Evolutionary conservation across 2,888 invertebrate species (phyloP).

Genomic region (Amorpha juglandis): DNA sequence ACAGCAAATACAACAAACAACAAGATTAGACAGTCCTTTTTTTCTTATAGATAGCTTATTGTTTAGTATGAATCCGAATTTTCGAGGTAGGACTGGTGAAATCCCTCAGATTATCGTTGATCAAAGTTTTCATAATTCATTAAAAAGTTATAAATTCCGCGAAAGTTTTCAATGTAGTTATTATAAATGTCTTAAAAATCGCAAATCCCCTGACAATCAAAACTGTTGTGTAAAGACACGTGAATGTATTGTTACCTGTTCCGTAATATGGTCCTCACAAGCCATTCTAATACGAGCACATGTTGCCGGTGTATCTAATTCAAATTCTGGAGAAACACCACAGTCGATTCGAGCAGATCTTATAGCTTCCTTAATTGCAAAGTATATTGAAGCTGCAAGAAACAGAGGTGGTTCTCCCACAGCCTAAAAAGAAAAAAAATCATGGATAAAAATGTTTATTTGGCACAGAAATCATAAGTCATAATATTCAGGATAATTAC

Average conservation of each 20-base stretch:
- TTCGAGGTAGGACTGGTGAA: too few species aligned
- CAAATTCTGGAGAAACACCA: slow-evolving; percentile 84
- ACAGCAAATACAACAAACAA: too few species aligned
- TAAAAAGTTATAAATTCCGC: too few species aligned
- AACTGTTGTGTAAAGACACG: background rate
- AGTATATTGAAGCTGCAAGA: slow-evolving; percentile 92
- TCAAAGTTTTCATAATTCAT: too few species aligned
- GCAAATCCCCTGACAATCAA: too few species aligned
- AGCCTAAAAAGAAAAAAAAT: slow-evolving; percentile 87
- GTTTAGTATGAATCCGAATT: too few species aligned
- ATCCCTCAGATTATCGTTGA: too few species aligned
- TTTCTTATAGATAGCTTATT: too few species aligned
- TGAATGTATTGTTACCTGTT: slow-evolving; percentile 82
- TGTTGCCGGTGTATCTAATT: slow-evolving; percentile 93
- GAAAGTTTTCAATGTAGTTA: too few species aligned
- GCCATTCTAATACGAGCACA: slow-evolving; percentile 94
- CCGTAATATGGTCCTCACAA: slow-evolving; percentile 92
- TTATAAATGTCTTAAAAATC: too few species aligned
- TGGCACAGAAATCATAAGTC: background rate
- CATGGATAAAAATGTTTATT: background rate
- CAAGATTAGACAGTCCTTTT: too few species aligned
- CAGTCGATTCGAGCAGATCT: slow-evolving; percentile 89
- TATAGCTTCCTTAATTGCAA: slow-evolving; percentile 95
- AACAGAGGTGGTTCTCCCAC: slow-evolving; percentile 98
- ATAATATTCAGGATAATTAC: slow-evolving; percentile 63